Evolutionary conservation across 2,113 vertebrate genomes (phyloP).

Genomic region (Lophius piscatorius): DNA sequence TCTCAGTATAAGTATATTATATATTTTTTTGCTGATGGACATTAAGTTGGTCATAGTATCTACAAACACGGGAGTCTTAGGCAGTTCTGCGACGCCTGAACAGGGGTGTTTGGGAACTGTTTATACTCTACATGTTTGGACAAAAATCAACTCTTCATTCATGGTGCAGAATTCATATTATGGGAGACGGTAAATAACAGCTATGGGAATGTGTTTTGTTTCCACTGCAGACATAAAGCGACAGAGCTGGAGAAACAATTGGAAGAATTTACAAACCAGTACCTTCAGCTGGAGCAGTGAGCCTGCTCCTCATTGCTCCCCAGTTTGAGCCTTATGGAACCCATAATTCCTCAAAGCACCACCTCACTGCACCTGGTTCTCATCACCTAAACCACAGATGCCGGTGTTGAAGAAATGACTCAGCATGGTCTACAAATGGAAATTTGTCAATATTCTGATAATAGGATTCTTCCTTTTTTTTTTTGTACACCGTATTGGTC

Average conservation of each 20-base stretch:
- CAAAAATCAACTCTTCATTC: not conserved
- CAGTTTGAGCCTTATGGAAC: constrained; percentile 31
- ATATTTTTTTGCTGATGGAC: no score
- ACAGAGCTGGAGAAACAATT: constrained; percentile 88
- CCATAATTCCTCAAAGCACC: constrained; percentile 7
- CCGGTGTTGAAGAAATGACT: not conserved
- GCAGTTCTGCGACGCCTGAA: not conserved
- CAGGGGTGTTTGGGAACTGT: not conserved
- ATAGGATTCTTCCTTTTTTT: not conserved
- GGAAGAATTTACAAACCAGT: constrained; percentile 88
- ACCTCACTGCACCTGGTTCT: not conserved
- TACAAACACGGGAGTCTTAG: not conserved
- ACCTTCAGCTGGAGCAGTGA: constrained; percentile 82
- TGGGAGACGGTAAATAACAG: not conserved
- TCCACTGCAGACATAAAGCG: constrained; percentile 89
- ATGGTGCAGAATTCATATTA: no score
- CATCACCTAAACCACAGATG: not conserved
- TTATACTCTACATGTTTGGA: not conserved
- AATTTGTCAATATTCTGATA: constrained; percentile 17
- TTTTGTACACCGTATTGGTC: not conserved
- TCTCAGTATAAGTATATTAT: no score
- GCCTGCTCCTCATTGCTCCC: not conserved
- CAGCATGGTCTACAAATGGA: not conserved
- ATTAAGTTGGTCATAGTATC: no score
- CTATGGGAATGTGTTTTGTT: not conserved